Evolutionary conservation across 2,113 vertebrate species (phyloP).

Genomic region (Geothlypis trichas): DNA sequence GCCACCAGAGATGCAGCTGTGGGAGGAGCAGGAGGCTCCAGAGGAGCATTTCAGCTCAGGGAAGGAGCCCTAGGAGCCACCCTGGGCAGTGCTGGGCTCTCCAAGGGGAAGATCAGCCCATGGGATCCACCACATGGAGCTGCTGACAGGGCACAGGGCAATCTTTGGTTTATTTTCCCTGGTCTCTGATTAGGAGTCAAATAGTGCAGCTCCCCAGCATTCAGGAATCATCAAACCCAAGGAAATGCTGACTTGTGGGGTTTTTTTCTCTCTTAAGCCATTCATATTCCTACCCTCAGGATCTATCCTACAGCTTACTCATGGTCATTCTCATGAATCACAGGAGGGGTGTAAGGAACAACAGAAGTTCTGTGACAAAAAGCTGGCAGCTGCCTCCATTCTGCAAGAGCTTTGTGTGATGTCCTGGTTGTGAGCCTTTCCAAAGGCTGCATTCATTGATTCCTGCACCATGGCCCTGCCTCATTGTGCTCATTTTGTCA

Average conservation of each 20-base stretch:
- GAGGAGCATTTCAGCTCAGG: neutral
- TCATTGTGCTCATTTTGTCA: neutral
- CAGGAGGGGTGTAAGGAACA: neutral
- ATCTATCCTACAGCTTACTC: neutral
- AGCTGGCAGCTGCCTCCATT: neutral
- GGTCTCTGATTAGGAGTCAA: neutral
- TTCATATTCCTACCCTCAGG: neutral
- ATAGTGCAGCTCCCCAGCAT: neutral
- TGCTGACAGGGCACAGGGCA: neutral
- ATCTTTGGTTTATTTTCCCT: neutral
- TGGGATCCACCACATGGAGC: neutral
- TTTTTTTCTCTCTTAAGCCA: neutral
- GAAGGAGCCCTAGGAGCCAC: neutral
- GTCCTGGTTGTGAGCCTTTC: neutral
- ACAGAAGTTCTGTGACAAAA: neutral
- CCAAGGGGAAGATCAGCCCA: neutral
- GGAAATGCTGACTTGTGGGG: neutral
- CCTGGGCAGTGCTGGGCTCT: neutral
- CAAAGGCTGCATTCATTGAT: neutral
- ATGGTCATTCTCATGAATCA: neutral
- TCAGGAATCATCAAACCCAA: neutral
- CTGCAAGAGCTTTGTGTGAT: neutral
- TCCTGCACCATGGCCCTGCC: neutral
- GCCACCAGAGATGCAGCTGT: neutral
- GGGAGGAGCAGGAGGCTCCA: neutral